Percentiles rank a stretch among this genome's conserved stretches.
phyloP scores from a whole-genome alignment of 2,113 vertebrate genomes.

The Corythornis cristatus region DNA sequence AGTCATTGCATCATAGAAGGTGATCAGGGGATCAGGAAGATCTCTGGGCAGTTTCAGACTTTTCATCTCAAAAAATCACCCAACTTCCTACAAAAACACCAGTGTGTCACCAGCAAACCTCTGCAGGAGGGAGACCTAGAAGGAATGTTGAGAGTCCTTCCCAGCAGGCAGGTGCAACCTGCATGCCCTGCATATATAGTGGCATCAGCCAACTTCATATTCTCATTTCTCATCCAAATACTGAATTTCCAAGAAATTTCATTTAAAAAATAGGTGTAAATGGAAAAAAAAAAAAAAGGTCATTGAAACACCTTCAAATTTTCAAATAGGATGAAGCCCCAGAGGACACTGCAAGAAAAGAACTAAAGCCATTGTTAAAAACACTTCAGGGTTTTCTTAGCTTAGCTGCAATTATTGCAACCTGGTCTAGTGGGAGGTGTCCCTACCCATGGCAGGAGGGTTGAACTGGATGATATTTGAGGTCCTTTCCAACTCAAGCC shows the following conservation, averaged over 20 bases:
- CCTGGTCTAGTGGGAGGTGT: too few relatives aligned
- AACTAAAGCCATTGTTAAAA: slow-evolving; percentile 10
- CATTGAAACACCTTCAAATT: not conserved
- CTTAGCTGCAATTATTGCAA: slow-evolving; percentile 12
- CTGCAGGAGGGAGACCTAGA: not conserved
- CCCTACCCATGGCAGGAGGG: too few relatives aligned
- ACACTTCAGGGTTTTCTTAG: slow-evolving; percentile 1
- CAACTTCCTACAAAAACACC: not conserved
- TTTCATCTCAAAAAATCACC: not conserved
- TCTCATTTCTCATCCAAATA: not conserved
- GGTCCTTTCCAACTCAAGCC: too few relatives aligned
- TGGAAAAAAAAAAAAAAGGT: not conserved
- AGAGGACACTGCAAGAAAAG: slow-evolving; percentile 21
- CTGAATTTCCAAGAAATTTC: not conserved
- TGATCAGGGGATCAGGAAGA: not conserved
- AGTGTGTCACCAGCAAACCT: not conserved
- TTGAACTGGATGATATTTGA: too few relatives aligned
- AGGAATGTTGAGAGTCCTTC: not conserved
- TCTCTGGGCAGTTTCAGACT: not conserved
- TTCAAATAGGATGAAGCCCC: not conserved
- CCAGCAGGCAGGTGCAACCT: not conserved
- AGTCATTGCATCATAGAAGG: not conserved
- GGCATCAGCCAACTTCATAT: not conserved
- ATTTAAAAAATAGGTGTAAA: not conserved
- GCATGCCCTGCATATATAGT: not conserved